Base-by-base conservation (phyloP, 2,113 vertebrate species). In the Pachycephala philippinensis region DNA sequence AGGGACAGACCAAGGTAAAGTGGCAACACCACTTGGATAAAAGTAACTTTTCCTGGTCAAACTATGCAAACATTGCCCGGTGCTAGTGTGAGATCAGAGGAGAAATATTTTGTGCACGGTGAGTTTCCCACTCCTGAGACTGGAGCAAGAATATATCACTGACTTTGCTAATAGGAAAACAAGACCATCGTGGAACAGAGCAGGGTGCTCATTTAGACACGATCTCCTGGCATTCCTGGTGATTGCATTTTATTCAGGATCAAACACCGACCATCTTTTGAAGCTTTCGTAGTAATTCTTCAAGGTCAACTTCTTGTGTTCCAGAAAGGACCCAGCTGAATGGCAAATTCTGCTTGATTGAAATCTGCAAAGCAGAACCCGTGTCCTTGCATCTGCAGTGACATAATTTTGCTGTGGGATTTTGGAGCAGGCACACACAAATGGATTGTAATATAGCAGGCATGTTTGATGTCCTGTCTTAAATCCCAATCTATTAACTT, bases 401-500 rank as follows among this genome's bases (percentile, higher is more conserved):
- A 68, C 80, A 86, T 31, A 24, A 84, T 90, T 96, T 90, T 94
- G 31, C 63, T 75, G 45, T 84, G 88, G 42, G 83, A 90, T 86
- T 93, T 78, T 64, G 79, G 40, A 89, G 64, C 68, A 78, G 75
- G 68, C 27, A 26, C 53, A 35, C 11, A 2, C 15, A 53, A 71
- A 53, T 53, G 66, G 71, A 44, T 68, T 78, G 69, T 75, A 52
- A 56, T 68, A 52, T 1, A 90, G 68, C 59, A 74, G 68, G 76
- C 47, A 64, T 70, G 68, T 96, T 91, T 93, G 87, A 91, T 89
- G 50, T 59, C 78, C 89, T 88, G 54, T 23, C 71, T 94, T 87
- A 89, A 94, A 89, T 95, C 93, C 84, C 93, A 78, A 57, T 84
- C 91, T 92, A 92, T 95, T 95, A 90, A 84, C 83, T 84, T 95